These are phyloP conservation scores for Apaloderma vittatum DNA, from an alignment of 2,113 vertebrate genomes.

Conservation along the genomic window DNA sequence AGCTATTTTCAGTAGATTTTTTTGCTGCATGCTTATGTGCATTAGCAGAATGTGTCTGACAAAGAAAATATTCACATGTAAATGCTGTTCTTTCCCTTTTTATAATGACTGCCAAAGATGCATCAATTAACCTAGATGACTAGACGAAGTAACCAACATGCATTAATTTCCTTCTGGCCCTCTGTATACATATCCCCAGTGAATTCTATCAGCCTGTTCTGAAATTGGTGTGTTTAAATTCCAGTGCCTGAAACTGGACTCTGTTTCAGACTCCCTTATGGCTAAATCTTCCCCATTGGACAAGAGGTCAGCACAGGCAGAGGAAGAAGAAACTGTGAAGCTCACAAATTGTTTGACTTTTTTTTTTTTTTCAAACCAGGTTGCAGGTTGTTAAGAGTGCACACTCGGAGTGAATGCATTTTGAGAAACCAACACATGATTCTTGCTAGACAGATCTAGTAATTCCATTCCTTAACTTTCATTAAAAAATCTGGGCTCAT, in stretches of 20 bases:
- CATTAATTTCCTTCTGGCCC: slow-evolving; percentile 18
- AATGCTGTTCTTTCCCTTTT: background rate
- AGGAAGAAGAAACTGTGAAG: background rate
- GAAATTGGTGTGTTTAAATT: background rate
- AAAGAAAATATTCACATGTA: background rate
- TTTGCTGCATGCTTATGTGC: background rate
- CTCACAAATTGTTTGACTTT: background rate
- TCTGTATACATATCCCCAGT: background rate
- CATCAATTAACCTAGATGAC: slow-evolving; percentile 34
- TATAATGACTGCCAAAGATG: background rate
- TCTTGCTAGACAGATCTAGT: background rate
- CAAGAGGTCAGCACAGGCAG: background rate
- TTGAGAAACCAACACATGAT: slow-evolving; percentile 6
- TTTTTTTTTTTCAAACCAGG: background rate
- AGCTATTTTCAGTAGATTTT: background rate
- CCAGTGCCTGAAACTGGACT: background rate
- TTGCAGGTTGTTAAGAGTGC: slow-evolving; percentile 19
- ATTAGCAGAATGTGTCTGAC: background rate
- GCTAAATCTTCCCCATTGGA: background rate
- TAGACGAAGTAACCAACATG: background rate
- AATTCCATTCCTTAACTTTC: background rate
- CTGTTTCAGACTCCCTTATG: slow-evolving; percentile 15
- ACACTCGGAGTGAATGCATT: slow-evolving; percentile 17
- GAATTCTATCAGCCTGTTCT: background rate
- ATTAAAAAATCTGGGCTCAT: background rate